Percentiles rank a stretch among this genome's conserved stretches.
phyloP scores from a whole-genome alignment of 2,113 vertebrate species.

The Scomber scombrus region DNA sequence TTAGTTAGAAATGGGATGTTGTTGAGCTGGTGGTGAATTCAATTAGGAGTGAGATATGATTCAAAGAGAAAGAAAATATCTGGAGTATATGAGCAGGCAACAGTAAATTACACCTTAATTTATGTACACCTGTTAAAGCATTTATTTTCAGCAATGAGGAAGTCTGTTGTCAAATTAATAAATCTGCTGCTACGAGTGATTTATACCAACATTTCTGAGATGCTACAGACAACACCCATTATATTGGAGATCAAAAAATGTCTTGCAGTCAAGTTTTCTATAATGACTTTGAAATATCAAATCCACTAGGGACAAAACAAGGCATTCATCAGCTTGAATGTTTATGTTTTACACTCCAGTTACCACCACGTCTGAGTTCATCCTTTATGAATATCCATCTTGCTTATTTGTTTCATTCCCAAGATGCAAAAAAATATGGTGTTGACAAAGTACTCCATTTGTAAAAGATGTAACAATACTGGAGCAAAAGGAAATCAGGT shows the following conservation, averaged over 20 bases:
- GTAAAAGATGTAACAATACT: too few relatives aligned
- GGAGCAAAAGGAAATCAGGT: too few relatives aligned
- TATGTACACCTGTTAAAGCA: background rate
- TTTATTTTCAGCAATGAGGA: constrained; percentile 18
- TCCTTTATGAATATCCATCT: constrained; percentile 27
- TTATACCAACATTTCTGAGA: constrained; percentile 21
- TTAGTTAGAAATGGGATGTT: background rate
- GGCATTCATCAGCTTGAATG: constrained; percentile 28
- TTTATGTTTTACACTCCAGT: constrained; percentile 20
- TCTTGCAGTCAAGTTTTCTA: constrained; percentile 29
- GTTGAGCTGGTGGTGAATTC: background rate
- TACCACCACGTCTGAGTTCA: constrained; percentile 15
- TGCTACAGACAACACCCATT: background rate
- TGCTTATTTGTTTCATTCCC: constrained; percentile 16
- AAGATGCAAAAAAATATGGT: constrained; percentile 9
- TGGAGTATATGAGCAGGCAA: too few relatives aligned
- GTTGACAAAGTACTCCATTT: constrained; percentile 26
- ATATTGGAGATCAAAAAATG: constrained; percentile 9
- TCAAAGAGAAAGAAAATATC: too few relatives aligned
- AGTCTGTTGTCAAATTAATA: background rate
- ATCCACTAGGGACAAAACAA: background rate
- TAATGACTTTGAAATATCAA: constrained; percentile 26
- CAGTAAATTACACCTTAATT: background rate
- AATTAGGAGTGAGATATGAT: background rate
- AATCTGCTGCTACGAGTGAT: background rate